phyloP scores from a whole-genome alignment of 2,888 invertebrate genomes.

The Latheticus oryzae region DNA sequence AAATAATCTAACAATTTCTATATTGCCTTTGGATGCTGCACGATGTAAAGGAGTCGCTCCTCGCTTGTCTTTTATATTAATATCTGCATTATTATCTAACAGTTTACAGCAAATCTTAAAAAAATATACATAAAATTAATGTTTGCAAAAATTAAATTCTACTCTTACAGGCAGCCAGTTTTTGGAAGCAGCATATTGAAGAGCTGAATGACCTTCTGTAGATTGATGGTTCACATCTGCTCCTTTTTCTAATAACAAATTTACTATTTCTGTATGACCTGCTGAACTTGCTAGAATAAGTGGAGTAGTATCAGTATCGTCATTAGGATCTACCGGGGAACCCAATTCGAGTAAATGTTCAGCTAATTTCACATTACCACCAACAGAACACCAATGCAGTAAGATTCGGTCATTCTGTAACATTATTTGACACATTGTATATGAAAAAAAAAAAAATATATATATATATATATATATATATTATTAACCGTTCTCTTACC shows the following conservation, averaged over 20 bases:
- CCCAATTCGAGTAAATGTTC: slow-evolving; percentile 75
- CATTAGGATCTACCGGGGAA: slow-evolving; percentile 75
- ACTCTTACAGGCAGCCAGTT: slow-evolving; percentile 75
- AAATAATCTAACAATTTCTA: slow-evolving; percentile 75
- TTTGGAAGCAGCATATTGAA: slow-evolving; percentile 90
- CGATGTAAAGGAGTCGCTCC: slow-evolving; percentile 83
- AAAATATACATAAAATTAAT: too few species aligned
- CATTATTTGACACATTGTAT: slow-evolving; percentile 3
- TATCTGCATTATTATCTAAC: slow-evolving; percentile 75
- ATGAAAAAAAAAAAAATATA: slow-evolving; percentile 6
- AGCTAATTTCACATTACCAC: slow-evolving; percentile 81
- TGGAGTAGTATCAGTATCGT: slow-evolving; percentile 83
- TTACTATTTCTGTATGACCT: slow-evolving; percentile 77
- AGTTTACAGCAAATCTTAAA: slow-evolving; percentile 75
- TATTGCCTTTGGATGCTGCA: slow-evolving; percentile 82
- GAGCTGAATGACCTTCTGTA: slow-evolving; percentile 79
- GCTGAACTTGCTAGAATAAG: slow-evolving; percentile 84
- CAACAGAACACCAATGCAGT: slow-evolving; percentile 84
- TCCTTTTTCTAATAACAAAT: slow-evolving; percentile 73
- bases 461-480: too few species aligned
- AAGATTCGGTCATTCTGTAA: slow-evolving; percentile 77
- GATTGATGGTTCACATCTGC: slow-evolving; percentile 81
- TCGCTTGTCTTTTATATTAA: slow-evolving; percentile 76
- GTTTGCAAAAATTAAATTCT: too few species aligned
- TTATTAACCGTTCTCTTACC: slow-evolving; percentile 59